phyloP scores from a whole-genome alignment of 2,797 vertebrate genomes.

The Trichosurus vulpecula region DNA sequence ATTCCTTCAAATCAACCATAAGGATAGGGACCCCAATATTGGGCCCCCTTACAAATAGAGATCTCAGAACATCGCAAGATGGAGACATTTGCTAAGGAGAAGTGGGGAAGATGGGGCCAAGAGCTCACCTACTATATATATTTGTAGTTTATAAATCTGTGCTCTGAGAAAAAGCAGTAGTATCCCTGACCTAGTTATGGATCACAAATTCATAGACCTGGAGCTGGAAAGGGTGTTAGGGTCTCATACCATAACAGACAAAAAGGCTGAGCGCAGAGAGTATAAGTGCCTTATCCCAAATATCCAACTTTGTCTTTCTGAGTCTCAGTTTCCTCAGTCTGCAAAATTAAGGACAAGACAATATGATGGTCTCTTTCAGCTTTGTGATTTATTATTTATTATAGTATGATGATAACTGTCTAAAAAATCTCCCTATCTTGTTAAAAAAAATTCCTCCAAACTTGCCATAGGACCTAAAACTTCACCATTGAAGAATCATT shows the following conservation, averaged over 20 bases:
- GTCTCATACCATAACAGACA: background rate
- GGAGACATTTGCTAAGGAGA: background rate
- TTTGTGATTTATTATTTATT: background rate
- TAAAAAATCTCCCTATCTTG: background rate
- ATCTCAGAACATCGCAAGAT: background rate
- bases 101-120: background rate
- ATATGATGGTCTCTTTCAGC: background rate
- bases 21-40: background rate
- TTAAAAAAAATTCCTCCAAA: background rate
- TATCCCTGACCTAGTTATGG: background rate
- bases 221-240: background rate
- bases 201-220: background rate
- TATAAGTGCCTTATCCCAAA: background rate
- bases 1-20: background rate
- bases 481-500: background rate
- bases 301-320: background rate
- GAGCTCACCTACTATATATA: background rate
- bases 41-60: background rate
- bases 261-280: background rate
- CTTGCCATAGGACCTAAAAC: background rate
- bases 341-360: no score
- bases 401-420: background rate
- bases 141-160: background rate
- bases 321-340: background rate
- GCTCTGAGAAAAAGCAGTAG: background rate